Conservation (phyloP, 2,113 vertebrate genomes). For the Oxyruncus cristatus region DNA sequence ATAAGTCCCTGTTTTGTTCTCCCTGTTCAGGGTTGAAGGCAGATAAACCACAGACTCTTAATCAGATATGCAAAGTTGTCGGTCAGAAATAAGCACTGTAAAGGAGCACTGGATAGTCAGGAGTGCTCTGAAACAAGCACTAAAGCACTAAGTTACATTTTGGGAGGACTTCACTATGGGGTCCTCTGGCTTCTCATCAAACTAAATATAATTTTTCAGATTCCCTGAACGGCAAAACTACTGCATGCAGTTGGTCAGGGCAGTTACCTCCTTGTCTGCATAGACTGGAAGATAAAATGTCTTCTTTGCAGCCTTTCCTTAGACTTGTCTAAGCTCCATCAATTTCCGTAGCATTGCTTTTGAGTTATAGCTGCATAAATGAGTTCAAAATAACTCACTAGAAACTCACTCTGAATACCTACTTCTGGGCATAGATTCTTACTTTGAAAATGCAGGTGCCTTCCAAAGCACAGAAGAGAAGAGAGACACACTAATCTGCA, state of each 20-base stretch:
- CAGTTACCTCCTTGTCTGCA: not conserved
- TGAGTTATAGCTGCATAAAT: not conserved
- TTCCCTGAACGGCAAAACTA: not conserved
- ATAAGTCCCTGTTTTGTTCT: not conserved
- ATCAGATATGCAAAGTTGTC: not conserved
- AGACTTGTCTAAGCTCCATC: not conserved
- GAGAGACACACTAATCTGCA: not conserved
- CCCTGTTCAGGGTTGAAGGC: not conserved
- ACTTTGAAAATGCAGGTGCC: not conserved
- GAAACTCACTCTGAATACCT: not conserved
- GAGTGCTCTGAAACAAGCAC: not conserved
- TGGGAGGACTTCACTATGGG: not conserved
- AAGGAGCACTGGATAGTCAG: not conserved
- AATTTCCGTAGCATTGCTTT: not conserved
- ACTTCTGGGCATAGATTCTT: not conserved
- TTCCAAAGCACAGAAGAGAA: not conserved
- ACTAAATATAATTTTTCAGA: not conserved
- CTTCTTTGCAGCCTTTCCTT: not conserved
- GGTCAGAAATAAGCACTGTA: not conserved
- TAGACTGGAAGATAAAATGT: not conserved
- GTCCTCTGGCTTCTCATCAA: not conserved
- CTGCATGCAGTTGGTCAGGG: not conserved
- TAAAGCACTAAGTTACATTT: not conserved
- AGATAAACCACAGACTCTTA: not conserved
- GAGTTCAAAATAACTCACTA: not conserved